A percentile compares a stretch with the other conserved stretches of the same genome.
Evolutionary conservation across 1,140 invertebrate genomes (phyloP).

Genomic region (Cydia splendana): DNA sequence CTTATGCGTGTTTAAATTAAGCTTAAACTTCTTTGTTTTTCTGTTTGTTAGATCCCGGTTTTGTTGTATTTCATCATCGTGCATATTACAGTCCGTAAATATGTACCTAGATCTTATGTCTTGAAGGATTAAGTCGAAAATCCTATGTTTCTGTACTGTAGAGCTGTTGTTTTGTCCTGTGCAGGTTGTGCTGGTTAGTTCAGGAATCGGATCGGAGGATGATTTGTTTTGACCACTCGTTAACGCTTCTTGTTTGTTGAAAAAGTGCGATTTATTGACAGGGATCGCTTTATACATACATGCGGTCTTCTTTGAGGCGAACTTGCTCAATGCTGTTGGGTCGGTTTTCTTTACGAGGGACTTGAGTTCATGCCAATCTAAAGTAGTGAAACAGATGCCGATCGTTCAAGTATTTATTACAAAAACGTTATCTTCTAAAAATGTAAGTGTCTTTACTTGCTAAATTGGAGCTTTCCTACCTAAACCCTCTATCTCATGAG

Average conservation of each 20-base stretch:
- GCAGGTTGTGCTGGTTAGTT: constrained; percentile 52
- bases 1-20: constrained; percentile 31
- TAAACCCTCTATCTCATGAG: too few species aligned
- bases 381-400: too few species aligned
- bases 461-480: too few species aligned
- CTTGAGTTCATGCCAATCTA: too few species aligned
- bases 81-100: constrained; percentile 35
- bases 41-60: not conserved
- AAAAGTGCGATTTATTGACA: constrained; percentile 31
- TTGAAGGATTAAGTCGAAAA: not conserved
- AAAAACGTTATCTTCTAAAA: too few species aligned
- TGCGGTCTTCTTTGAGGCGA: not conserved
- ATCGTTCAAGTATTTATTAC: too few species aligned
- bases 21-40: constrained; percentile 18
- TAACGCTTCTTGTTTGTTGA: constrained; percentile 51
- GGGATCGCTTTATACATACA: not conserved
- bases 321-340: not conserved
- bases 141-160: not conserved
- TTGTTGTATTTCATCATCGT: not conserved
- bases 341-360: not conserved
- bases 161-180: constrained; percentile 42
- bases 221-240: constrained; percentile 68
- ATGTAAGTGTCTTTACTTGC: too few species aligned
- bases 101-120: constrained; percentile 40
- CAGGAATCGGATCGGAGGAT: constrained; percentile 47